phyloP scores from a whole-genome alignment of 2,888 invertebrate genomes.

The Drosophila nr. medialis region DNA sequence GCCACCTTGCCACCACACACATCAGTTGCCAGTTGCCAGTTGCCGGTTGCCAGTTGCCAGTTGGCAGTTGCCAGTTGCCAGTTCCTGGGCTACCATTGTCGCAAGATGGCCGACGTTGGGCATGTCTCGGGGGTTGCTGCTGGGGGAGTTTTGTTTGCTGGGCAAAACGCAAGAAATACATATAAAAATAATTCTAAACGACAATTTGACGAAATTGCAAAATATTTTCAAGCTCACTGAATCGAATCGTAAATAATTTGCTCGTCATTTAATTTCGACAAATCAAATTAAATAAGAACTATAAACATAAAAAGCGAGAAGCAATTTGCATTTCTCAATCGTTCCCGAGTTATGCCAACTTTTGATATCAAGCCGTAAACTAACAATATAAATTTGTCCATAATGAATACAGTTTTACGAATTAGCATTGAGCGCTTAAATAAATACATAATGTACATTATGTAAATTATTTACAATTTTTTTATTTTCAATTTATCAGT shows the following conservation, averaged over 20 bases:
- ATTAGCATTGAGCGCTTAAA: neutral
- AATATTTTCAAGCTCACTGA: slow-evolving; percentile 72
- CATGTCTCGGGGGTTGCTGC: slow-evolving; percentile 19
- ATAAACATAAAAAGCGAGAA: slow-evolving; percentile 22
- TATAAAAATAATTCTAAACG: slow-evolving; percentile 63
- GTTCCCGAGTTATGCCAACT: neutral
- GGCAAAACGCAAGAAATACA: slow-evolving; percentile 15
- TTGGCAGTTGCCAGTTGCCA: too few relatives aligned
- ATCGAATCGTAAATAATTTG: slow-evolving; percentile 63
- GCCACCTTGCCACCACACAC: neutral
- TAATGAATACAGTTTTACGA: neutral
- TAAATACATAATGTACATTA: neutral
- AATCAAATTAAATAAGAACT: slow-evolving; percentile 40
- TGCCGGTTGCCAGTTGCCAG: slow-evolving; percentile 2
- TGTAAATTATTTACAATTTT: neutral
- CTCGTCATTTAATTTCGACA: slow-evolving; percentile 43
- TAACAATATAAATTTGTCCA: neutral
- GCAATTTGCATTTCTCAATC: slow-evolving; percentile 13
- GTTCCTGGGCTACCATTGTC: slow-evolving; percentile 18
- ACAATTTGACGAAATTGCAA: slow-evolving; percentile 63
- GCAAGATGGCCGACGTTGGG: slow-evolving; percentile 61
- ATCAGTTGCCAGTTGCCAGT: slow-evolving; percentile 3
- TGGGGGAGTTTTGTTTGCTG: slow-evolving; percentile 56
- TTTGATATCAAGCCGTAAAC: neutral
- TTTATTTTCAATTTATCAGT: neutral